Percentiles rank a stretch among this genome's conserved stretches.
phyloP scores from a whole-genome alignment of 2,113 vertebrate species.

The Anhinga anhinga region DNA sequence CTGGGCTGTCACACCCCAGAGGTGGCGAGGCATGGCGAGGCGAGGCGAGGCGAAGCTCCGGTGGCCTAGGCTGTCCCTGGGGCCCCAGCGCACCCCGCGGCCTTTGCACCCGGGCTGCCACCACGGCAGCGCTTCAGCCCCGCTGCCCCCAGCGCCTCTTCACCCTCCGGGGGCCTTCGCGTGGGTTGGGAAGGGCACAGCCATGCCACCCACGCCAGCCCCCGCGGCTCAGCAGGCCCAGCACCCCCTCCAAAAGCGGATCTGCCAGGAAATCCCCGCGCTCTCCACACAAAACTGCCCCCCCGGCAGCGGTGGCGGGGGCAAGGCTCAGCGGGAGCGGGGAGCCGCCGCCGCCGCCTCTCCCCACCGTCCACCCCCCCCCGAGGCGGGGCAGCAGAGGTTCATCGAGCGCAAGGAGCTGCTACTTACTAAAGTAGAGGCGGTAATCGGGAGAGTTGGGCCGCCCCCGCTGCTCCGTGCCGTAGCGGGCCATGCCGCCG shows the following conservation, averaged over 20 bases:
- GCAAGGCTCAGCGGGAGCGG: neutral
- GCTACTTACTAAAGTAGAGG: conserved; percentile 93
- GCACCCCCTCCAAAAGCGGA: neutral
- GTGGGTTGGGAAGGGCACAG: neutral
- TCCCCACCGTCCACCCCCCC: neutral
- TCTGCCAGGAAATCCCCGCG: neutral
- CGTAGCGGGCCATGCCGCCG: conserved; percentile 74
- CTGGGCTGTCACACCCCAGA: neutral
- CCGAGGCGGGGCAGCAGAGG: neutral
- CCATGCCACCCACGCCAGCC: neutral
- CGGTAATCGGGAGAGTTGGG: conserved; percentile 79
- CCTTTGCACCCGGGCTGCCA: neutral
- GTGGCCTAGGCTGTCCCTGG: neutral
- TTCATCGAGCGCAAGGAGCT: neutral
- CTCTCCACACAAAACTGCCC: neutral
- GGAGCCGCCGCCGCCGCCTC: neutral
- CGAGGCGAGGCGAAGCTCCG: neutral
- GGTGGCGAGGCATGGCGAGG: neutral
- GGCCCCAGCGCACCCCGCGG: neutral
- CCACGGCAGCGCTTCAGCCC: accelerated
- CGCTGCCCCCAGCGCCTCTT: neutral
- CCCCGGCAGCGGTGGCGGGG: accelerated
- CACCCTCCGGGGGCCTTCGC: neutral
- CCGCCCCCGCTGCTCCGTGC: conserved; percentile 83
- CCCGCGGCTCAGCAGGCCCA: neutral